Evolutionary conservation across 2,888 invertebrate genomes (phyloP).

Genomic region (Caenorhabditis angaria): DNA sequence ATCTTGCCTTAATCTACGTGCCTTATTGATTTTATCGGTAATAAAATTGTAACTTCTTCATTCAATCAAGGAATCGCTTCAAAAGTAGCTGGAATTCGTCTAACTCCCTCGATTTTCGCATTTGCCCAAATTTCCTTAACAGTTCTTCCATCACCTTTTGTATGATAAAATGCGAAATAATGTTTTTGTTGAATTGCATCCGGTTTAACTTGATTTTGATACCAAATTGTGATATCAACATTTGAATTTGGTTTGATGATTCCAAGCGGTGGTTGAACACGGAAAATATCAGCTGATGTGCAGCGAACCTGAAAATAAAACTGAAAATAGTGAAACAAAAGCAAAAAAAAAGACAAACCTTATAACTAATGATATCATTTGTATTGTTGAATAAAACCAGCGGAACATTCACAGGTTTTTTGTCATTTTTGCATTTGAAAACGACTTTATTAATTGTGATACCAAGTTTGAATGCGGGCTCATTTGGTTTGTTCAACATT

Average conservation of each 20-base stretch:
- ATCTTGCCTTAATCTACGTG: too few species aligned
- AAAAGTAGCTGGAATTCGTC: slow-evolving; percentile 27
- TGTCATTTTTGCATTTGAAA: slow-evolving; percentile 33
- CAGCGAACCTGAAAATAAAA: slow-evolving; percentile 29
- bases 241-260: slow-evolving; percentile 22
- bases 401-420: slow-evolving; percentile 16
- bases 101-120: slow-evolving; percentile 31
- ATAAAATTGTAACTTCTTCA: too few species aligned
- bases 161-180: slow-evolving; percentile 41
- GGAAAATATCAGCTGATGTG: slow-evolving; percentile 41
- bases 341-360: too few species aligned
- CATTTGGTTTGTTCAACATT: background rate
- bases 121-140: slow-evolving; percentile 30
- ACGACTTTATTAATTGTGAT: slow-evolving; percentile 14
- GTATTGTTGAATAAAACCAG: slow-evolving; percentile 25
- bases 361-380: slow-evolving; percentile 16
- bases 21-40: too few species aligned
- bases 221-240: slow-evolving; percentile 23
- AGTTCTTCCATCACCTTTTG: slow-evolving; percentile 17
- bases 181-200: slow-evolving; percentile 17
- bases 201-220: slow-evolving; percentile 23
- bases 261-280: slow-evolving; percentile 39
- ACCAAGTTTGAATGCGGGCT: slow-evolving; percentile 8
- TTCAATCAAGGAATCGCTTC: slow-evolving; percentile 1
- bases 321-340: too few species aligned